Conservation (phyloP, 1,140 invertebrate genomes). For the Cylas formicarius region DNA sequence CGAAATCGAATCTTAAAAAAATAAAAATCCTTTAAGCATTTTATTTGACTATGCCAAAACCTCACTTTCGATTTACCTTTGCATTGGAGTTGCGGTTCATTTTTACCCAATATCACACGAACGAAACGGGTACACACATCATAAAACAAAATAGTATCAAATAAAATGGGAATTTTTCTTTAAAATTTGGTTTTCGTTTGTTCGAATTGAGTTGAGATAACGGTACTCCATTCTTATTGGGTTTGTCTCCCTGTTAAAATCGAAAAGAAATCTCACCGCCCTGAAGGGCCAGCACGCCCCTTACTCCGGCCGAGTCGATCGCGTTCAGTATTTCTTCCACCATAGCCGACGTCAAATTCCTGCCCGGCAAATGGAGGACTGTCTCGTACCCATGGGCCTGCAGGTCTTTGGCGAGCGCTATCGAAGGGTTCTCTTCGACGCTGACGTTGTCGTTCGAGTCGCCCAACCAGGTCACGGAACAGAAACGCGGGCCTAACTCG, state of each 20-base stretch:
- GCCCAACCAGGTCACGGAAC: slow-evolving; percentile 31
- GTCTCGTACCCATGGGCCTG: slow-evolving; percentile 15
- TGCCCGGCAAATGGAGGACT: slow-evolving; percentile 30
- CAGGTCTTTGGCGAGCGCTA: slow-evolving; percentile 23
- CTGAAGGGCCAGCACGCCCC: slow-evolving; percentile 34
- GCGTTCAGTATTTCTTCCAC: slow-evolving; percentile 25
- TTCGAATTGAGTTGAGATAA: no score
- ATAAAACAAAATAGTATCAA: slow-evolving; percentile 2
- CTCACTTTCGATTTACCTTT: no score
- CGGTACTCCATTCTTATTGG: background rate
- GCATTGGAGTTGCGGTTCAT: no score
- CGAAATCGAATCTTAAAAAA: no score
- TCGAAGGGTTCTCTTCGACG: slow-evolving; percentile 17
- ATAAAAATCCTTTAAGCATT: no score
- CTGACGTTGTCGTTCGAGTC: slow-evolving; percentile 10
- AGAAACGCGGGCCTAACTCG: slow-evolving; percentile 17
- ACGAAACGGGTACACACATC: no score
- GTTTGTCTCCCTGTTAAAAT: background rate
- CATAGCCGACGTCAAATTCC: slow-evolving; percentile 22
- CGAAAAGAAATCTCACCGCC: slow-evolving; percentile 28
- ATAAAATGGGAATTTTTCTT: background rate
- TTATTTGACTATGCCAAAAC: no score
- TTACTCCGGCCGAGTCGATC: slow-evolving; percentile 23
- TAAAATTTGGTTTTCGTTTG: no score
- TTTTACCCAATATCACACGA: no score